Percentiles rank a stretch among this genome's conserved stretches.
Conservation (phyloP, 2,797 vertebrate species). For the Triplophysa yarkandensis region DNA sequence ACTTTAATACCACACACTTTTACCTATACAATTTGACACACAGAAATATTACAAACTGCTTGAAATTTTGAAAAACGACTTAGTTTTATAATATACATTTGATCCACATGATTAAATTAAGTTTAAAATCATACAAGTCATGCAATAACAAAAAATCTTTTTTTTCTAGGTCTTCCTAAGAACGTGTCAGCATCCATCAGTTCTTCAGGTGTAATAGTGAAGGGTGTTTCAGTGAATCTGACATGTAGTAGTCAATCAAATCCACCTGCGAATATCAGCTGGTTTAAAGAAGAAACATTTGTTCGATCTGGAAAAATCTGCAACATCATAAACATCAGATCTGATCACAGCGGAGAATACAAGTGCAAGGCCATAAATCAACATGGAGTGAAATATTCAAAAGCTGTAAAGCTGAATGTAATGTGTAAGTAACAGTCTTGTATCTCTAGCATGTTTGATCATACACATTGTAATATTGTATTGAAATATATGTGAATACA, state of each 20-base stretch:
- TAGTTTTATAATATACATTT: too few species aligned
- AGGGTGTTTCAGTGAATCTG: conserved; percentile 47
- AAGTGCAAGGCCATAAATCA: neutral
- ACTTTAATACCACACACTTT: too few species aligned
- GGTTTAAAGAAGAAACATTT: conserved; percentile 41
- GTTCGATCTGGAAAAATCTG: neutral
- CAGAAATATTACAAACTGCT: too few species aligned
- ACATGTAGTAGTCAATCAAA: conserved; percentile 56
- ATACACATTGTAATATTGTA: too few species aligned
- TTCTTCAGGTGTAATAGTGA: conserved; percentile 18
- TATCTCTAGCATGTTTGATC: too few species aligned
- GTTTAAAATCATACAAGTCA: too few species aligned
- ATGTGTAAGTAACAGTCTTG: neutral
- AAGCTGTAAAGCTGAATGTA: neutral
- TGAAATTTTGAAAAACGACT: too few species aligned
- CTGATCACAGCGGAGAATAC: conserved; percentile 33
- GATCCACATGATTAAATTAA: too few species aligned
- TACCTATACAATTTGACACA: too few species aligned
- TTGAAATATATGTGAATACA: too few species aligned
- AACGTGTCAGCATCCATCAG: neutral
- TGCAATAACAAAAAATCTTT: too few species aligned
- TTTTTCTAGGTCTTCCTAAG: conserved; percentile 25
- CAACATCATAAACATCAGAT: conserved; percentile 18
- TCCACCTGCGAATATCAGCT: conserved; percentile 50
- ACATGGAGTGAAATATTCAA: neutral